Base-by-base conservation (phyloP, 2,113 vertebrate species). In the Brachionichthys hirsutus region DNA sequence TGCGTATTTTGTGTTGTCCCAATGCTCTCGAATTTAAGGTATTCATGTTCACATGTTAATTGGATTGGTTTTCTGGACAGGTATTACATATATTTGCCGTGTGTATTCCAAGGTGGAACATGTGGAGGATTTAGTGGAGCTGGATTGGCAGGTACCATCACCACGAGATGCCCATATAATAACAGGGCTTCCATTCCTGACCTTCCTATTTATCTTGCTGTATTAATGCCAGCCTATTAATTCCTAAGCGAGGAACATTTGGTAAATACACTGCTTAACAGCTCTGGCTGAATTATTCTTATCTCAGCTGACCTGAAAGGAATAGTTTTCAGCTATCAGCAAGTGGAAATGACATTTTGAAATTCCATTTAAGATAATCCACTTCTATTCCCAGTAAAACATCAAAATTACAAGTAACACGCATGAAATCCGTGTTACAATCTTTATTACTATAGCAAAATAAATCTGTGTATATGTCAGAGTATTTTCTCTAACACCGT, bases 161-260 rank as follows among this genome's bases (percentile, higher is more conserved):
- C 62, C 86, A 87, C 85, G 90, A 93, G 91, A 94, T 92, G 90
- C 90, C 86, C 88, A 87, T 93, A 85, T 93, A 92, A 89, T 86
- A 67, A 87, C 92, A 88, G 91, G 86, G 86, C 87, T 77, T 84
- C 78, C 58, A 68, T 84, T 90, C 78, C 72, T 92, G 90, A 93
- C 93, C 94, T 93, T 92, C 92, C 92, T 94, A 94, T 95, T 95
- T 94, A 94, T 95, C 93, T 93, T 89, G 89, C 91, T 91, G 92
- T 96, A 95, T 96, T 97, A 94, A 95, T 97, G 93, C 95, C 94
- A 94, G 88, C 91, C 90, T 92, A 95, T 94, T 95, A 95, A 96
- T 94, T 95, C 92, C 80, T 77, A 74, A 85, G 87, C 86, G 54
- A 70, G 80, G 80, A 88, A 87, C 84, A 77, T 88, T 90, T 83